Base-by-base conservation (phyloP, 1,140 invertebrate genomes). In the Agrypnia vestita region DNA sequence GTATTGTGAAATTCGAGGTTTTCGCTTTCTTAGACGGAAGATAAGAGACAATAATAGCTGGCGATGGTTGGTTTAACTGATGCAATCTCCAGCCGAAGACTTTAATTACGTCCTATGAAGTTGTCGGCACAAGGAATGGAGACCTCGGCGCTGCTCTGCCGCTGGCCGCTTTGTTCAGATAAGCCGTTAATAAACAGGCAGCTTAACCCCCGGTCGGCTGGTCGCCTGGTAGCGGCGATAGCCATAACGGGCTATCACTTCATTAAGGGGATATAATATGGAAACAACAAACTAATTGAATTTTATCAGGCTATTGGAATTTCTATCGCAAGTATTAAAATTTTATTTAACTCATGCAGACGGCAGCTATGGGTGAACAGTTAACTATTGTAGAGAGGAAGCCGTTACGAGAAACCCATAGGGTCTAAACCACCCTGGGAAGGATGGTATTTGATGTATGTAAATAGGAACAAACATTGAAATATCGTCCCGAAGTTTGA, bases 21-120 rank as follows among this genome's bases (percentile, higher is more conserved):
- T 59, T 59, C 55, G 15, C 55, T 59, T 59, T 59, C 55, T 12
- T 13, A 59, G 17, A 21, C 55, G 15, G 17, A 59, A 59, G 53
- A 59, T 15, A 10, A 59, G 4, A 17, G 55, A 21, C 55, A 59
- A 19, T 59, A 59, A 12, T 10, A 21, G 7, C 10, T 11, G 21
- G 11, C 55, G 21, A 59, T 59, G 15, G 53, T 55, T 17, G n/a
- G 17, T 17, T 59, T 21, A 21, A 21, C 55, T 19, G 55, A 59
- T 59, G 21, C 55, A 10, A 21, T 59, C 55, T 59, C 15, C 15
- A 21, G 1, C 55, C 55, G 12, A 21, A 11, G 55, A 59, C 15
- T 59, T 59, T 64, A 64, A 64, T 64, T 43, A 25, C n/a, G 19
- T 43, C 61, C 3, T 44, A 64, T 64, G 61, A 64, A 64, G 61